Conservation (phyloP, 1,140 invertebrate genomes). For the Nylanderia fulva region DNA sequence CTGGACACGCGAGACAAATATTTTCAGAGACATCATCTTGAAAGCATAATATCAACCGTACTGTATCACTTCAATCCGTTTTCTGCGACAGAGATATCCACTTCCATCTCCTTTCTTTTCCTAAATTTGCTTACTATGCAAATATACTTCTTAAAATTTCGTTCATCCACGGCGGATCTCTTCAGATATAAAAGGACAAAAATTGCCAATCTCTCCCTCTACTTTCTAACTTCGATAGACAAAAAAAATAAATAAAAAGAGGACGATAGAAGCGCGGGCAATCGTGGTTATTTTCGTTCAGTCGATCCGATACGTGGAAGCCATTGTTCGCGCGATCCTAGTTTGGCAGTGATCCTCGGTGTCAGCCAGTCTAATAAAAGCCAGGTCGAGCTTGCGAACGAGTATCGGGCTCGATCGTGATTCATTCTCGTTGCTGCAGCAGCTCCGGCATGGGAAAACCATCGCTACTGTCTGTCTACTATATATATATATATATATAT, state of each 20-base stretch:
- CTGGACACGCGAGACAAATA: conserved; percentile 37
- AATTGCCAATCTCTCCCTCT: conserved; percentile 31
- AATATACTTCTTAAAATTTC: not conserved
- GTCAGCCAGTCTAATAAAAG: conserved; percentile 80
- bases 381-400: conserved; percentile 67
- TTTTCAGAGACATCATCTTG: conserved; percentile 26
- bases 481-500: too few relatives aligned
- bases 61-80: not conserved
- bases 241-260: conserved; percentile 38
- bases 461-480: not conserved
- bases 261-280: conserved; percentile 56
- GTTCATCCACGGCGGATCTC: not conserved
- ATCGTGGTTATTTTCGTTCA: conserved; percentile 77
- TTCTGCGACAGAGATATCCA: not conserved
- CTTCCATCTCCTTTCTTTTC: not conserved
- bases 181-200: not conserved
- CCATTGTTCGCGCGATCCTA: conserved; percentile 81
- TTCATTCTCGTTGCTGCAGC: conserved; percentile 45
- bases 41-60: conserved; percentile 10
- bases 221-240: conserved; percentile 1
- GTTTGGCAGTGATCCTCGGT: conserved; percentile 80
- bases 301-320: conserved; percentile 70
- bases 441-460: conserved; percentile 52
- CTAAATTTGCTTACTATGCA: not conserved
- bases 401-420: conserved; percentile 61